Base-by-base conservation (phyloP, 2,888 invertebrate genomes). In the Heliothis peltigera region DNA sequence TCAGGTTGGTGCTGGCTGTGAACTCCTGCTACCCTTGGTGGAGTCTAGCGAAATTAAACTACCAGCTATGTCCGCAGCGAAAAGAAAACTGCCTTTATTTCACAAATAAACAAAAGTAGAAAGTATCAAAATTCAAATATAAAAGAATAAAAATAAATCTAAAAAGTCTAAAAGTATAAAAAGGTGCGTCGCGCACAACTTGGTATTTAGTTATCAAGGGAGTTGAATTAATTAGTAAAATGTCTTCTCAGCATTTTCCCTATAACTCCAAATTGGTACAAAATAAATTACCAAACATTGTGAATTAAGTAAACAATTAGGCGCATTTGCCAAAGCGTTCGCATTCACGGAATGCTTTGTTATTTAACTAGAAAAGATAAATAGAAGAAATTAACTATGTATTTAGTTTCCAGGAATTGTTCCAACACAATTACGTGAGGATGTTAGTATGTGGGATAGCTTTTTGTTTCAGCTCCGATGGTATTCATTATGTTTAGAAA, bases 381-480 rank as follows among this genome's bases (percentile, higher is more conserved):
- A 77, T 77, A 59, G 74, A 66, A 57, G 61, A 77, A 66, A 74
- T 76, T 66, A 71, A 72, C 62, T 70, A 25, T 4, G 25, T 25
- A 60, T 53, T 69, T 70, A 28, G 53, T 57, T 57, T 51, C 60
- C 60, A 61, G 21, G 57, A 64, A 67, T 67, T 63, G 71, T 63
- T 21, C 25, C 12, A 43, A 43, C 63, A 67, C 60, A 64, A 71
- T 67, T 79, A 64, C 61, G 54, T 49, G 53, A 48, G 47, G 52
- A 56, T 61, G 64, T 63, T 60, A 62, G 51, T 59, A 59, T 60
- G 73, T 64, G 63, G 46, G 18, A 8, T 39, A 57, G 49, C 19
- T 32, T 70, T 72, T 70, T 76, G 58, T 70, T 70, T 15, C 28
- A 55, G 64, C 42, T 8, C 15, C 17, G 52, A 47, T 58, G 32